These are phyloP conservation scores for Pimpla rufipes DNA, from an alignment of 2,888 invertebrate genomes.

Conservation along the genomic window DNA sequence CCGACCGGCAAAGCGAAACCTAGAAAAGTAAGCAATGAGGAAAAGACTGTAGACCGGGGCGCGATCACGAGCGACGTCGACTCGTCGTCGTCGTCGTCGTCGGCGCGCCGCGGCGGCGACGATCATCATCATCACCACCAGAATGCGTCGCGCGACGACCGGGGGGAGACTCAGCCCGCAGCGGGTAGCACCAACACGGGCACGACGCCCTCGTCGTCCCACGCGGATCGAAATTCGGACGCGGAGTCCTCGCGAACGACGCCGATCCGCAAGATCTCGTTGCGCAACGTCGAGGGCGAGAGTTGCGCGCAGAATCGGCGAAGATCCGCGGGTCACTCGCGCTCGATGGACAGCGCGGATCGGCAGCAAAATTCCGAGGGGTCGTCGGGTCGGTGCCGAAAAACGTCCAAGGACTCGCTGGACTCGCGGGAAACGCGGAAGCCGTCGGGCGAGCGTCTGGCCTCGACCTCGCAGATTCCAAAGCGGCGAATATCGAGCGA, in stretches of 20 bases:
- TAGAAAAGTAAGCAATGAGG: constrained; percentile 82
- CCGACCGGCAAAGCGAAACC: constrained; percentile 80
- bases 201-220: constrained; percentile 28
- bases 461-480: constrained; percentile 56
- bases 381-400: constrained; percentile 53
- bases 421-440: constrained; percentile 59
- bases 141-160: constrained; percentile 51
- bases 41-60: constrained; percentile 78
- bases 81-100: constrained; percentile 28
- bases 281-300: constrained; percentile 63
- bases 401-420: constrained; percentile 65
- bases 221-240: background rate
- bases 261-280: constrained; percentile 64
- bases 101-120: constrained; percentile 37
- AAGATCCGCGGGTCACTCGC: constrained; percentile 44
- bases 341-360: constrained; percentile 63
- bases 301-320: constrained; percentile 59
- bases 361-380: constrained; percentile 18
- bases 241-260: constrained; percentile 27
- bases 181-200: constrained; percentile 51
- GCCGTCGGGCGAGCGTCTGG: constrained; percentile 41
- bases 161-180: too few relatives aligned
- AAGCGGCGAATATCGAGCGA: constrained; percentile 67
- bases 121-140: too few relatives aligned
- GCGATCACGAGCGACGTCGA: constrained; percentile 56